Percentiles rank a stretch among this genome's conserved stretches.
Evolutionary conservation across 2,113 vertebrate species (phyloP).

Genomic region (Prochilodus magdalenae): DNA sequence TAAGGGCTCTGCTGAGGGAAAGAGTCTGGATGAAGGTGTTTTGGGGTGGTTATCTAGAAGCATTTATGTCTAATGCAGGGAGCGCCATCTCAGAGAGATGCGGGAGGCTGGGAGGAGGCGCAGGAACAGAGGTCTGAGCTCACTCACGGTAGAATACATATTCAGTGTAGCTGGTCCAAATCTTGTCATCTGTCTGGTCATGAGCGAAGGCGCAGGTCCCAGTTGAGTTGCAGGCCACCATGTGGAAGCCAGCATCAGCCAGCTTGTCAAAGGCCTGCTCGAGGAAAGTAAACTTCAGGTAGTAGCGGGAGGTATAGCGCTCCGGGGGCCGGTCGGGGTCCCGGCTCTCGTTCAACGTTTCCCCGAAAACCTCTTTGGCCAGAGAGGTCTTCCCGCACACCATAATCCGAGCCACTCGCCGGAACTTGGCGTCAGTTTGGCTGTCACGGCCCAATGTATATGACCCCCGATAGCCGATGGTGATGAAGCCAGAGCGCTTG

Average conservation of each 20-base stretch:
- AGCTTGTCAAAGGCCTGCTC: slow-evolving; percentile 95
- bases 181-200: slow-evolving; percentile 95
- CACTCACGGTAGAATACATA: slow-evolving; percentile 98
- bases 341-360: slow-evolving; percentile 92
- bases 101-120: slow-evolving; percentile 50
- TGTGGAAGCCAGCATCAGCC: slow-evolving; percentile 90
- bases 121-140: slow-evolving; percentile 69
- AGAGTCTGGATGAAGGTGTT: slow-evolving; percentile 62
- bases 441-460: slow-evolving; percentile 92
- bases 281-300: slow-evolving; percentile 95
- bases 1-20: slow-evolving; percentile 60
- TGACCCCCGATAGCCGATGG: slow-evolving; percentile 90
- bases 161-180: slow-evolving; percentile 98
- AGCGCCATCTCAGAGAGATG: slow-evolving; percentile 53
- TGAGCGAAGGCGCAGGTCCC: slow-evolving; percentile 92
- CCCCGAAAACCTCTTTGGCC: slow-evolving; percentile 95
- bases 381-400: slow-evolving; percentile 92
- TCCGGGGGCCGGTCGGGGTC: slow-evolving; percentile 91
- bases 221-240: slow-evolving; percentile 94
- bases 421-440: slow-evolving; percentile 92
- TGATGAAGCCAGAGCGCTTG: slow-evolving; percentile 89
- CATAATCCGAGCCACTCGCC: slow-evolving; percentile 91
- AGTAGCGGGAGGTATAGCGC: slow-evolving; percentile 92
- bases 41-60: slow-evolving; percentile 46
- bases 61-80: slow-evolving; percentile 39